Evolutionary conservation across 1,140 invertebrate species (phyloP).

Genomic region (Copidosoma floridanum): DNA sequence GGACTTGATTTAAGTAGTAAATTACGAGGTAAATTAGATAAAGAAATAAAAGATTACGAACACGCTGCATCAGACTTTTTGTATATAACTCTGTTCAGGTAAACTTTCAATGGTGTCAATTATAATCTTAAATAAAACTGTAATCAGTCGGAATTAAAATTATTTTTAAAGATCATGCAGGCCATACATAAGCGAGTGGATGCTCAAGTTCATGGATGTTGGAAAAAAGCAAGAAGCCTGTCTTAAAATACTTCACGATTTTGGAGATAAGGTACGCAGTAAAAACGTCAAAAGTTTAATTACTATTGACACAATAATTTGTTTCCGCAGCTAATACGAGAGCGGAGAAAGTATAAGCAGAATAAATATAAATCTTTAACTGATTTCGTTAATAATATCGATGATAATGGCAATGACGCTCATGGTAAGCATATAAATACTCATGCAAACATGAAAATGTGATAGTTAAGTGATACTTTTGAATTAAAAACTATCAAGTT

Average conservation of each 20-base stretch:
- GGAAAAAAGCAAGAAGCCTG: not conserved
- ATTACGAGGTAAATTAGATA: no score
- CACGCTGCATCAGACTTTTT: not conserved
- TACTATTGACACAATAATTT: not conserved
- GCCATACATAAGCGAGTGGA: not conserved
- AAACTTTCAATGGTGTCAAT: no score
- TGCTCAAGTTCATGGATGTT: not conserved
- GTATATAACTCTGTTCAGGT: not conserved
- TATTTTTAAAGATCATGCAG: not conserved
- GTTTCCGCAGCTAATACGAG: not conserved
- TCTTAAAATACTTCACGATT: not conserved
- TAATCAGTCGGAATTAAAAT: no score
- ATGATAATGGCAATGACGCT: no score
- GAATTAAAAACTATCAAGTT: no score
- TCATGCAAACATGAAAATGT: no score
- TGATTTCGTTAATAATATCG: not conserved
- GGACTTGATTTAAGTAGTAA: not conserved
- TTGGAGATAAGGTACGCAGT: not conserved
- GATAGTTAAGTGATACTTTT: no score
- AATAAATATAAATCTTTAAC: not conserved
- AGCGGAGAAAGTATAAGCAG: not conserved
- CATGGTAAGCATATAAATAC: no score
- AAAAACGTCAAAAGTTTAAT: no score
- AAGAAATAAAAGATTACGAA: not conserved
- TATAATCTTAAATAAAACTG: not conserved